Evolutionary conservation across 2,113 vertebrate genomes (phyloP).

Genomic region (Megalops atlanticus): DNA sequence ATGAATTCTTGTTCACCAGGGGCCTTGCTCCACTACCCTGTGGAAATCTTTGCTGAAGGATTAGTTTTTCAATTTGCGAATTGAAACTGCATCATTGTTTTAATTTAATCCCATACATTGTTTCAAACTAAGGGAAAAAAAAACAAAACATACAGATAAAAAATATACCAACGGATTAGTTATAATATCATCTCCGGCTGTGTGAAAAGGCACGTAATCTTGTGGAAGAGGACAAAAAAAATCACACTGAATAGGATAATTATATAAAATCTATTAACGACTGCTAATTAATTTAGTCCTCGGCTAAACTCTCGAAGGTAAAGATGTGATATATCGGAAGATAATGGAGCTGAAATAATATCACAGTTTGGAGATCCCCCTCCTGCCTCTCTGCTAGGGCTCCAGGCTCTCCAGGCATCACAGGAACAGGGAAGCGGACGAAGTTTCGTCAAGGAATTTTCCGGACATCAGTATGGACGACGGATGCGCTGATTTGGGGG

Average conservation of each 20-base stretch:
- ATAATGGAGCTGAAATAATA: slow-evolving; percentile 21
- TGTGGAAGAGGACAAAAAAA: slow-evolving; percentile 25
- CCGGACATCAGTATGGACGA: background rate
- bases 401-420: slow-evolving; percentile 5
- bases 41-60: slow-evolving; percentile 56
- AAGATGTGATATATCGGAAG: slow-evolving; percentile 36
- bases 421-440: background rate
- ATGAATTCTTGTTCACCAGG: slow-evolving; percentile 33
- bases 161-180: slow-evolving; percentile 36
- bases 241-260: slow-evolving; percentile 38
- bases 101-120: slow-evolving; percentile 51
- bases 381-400: background rate
- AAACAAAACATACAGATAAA: slow-evolving; percentile 2
- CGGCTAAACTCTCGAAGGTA: slow-evolving; percentile 46
- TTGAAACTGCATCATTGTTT: slow-evolving; percentile 60
- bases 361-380: background rate
- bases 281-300: slow-evolving; percentile 53
- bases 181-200: slow-evolving; percentile 40
- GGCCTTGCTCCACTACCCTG: slow-evolving; percentile 34
- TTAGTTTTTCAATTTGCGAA: slow-evolving; percentile 59
- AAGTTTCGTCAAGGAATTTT: background rate
- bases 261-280: slow-evolving; percentile 45
- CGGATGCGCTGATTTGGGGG: background rate
- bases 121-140: slow-evolving; percentile 37
- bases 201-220: slow-evolving; percentile 41